Percentiles rank a stretch among this genome's conserved stretches.
phyloP scores from a whole-genome alignment of 2,113 vertebrate genomes.

The Penelope pileata region DNA sequence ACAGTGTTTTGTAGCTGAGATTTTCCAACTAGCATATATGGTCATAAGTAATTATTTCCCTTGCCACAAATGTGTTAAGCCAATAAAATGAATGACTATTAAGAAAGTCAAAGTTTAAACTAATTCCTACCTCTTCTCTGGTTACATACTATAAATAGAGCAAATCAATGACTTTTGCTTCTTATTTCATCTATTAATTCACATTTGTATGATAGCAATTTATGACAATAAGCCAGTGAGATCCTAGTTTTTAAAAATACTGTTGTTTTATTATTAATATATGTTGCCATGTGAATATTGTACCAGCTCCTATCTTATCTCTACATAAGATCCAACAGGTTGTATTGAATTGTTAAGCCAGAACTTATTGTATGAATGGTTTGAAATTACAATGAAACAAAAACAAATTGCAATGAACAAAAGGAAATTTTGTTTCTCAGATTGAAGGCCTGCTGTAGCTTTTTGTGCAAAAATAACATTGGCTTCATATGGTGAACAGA shows the following conservation, averaged over 20 bases:
- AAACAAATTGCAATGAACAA: background rate
- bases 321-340: background rate
- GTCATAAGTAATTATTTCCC: background rate
- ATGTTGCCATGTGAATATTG: background rate
- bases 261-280: background rate
- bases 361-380: background rate
- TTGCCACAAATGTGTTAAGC: accelerated
- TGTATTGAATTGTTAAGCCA: background rate
- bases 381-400: background rate
- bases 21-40: background rate
- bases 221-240: background rate
- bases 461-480: background rate
- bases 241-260: background rate
- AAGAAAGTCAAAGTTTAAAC: background rate
- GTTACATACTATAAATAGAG: background rate
- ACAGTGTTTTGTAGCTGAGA: too few species aligned
- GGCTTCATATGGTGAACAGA: background rate
- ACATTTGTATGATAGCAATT: background rate
- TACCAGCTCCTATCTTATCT: background rate
- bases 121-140: background rate
- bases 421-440: background rate
- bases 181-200: background rate
- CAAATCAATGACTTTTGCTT: background rate
- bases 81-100: background rate
- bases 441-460: background rate